Evolutionary conservation across 2,888 invertebrate genomes (phyloP).

Genomic region (Pseudoips prasinana): DNA sequence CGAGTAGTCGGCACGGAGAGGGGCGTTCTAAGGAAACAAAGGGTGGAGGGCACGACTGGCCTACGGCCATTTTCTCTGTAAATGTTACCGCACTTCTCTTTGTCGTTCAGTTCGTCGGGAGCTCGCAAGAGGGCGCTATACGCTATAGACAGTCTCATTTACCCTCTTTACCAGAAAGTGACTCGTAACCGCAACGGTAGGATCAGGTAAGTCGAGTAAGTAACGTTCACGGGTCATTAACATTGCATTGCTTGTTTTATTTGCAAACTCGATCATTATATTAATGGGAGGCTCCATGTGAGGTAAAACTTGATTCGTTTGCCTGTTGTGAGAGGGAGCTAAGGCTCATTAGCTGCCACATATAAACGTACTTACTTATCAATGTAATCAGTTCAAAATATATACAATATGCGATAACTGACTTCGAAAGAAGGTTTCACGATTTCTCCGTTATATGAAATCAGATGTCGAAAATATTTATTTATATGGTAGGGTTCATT

Average conservation of each 20-base stretch:
- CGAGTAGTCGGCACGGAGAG: slow-evolving; percentile 45
- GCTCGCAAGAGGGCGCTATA: slow-evolving; percentile 61
- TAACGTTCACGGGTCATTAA: slow-evolving; percentile 69
- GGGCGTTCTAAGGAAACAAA: slow-evolving; percentile 67
- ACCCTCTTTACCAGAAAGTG: slow-evolving; percentile 57
- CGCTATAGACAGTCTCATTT: slow-evolving; percentile 61
- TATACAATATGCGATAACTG: too few relatives aligned
- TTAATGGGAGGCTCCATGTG: slow-evolving; percentile 44
- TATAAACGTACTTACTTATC: too few relatives aligned
- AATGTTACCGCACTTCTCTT: slow-evolving; percentile 64
- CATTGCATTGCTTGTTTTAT: slow-evolving; percentile 59
- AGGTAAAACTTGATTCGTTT: slow-evolving; percentile 19
- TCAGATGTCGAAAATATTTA: too few relatives aligned
- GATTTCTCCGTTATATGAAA: too few relatives aligned
- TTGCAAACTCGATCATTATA: slow-evolving; percentile 48
- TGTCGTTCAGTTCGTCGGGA: slow-evolving; percentile 62
- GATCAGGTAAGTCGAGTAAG: slow-evolving; percentile 56
- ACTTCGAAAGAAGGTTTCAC: too few relatives aligned
- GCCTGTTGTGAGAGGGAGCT: not conserved
- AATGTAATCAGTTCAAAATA: too few relatives aligned
- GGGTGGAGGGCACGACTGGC: slow-evolving; percentile 60
- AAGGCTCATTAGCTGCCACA: not conserved
- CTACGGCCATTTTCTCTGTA: slow-evolving; percentile 70
- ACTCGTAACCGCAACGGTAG: slow-evolving; percentile 59
- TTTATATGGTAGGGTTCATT: too few relatives aligned